phyloP scores from a whole-genome alignment of 2,888 invertebrate genomes.

The Torymus auratus region DNA sequence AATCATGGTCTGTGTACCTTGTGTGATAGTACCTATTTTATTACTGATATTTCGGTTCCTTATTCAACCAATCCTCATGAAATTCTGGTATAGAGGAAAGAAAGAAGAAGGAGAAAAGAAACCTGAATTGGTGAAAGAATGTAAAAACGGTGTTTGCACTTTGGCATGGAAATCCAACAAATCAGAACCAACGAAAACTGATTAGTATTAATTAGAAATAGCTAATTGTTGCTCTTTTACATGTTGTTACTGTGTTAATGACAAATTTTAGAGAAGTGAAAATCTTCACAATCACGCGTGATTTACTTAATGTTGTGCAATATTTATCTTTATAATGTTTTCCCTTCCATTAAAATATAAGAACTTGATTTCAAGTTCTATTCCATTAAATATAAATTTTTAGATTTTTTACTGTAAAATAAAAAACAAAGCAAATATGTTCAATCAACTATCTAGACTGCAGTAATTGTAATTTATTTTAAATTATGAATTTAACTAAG shows the following conservation, averaged over 20 bases:
- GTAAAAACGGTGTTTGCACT: slow-evolving; percentile 72
- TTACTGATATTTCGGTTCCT: slow-evolving; percentile 91
- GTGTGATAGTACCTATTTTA: slow-evolving; percentile 89
- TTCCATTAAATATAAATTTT: background rate
- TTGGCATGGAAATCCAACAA: slow-evolving; percentile 69
- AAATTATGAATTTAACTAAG: slow-evolving; percentile 12
- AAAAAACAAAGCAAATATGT: too few species aligned
- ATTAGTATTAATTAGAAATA: slow-evolving; percentile 44
- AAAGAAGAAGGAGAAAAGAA: slow-evolving; percentile 73
- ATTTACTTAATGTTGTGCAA: background rate
- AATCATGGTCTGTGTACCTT: slow-evolving; percentile 89
- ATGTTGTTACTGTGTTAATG: slow-evolving; percentile 1
- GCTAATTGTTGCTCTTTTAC: slow-evolving; percentile 7
- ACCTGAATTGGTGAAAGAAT: slow-evolving; percentile 70
- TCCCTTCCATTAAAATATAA: background rate
- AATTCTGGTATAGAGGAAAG: slow-evolving; percentile 88
- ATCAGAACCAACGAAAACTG: slow-evolving; percentile 60
- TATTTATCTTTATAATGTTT: too few species aligned
- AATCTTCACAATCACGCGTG: background rate
- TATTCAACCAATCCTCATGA: slow-evolving; percentile 87
- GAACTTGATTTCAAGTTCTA: slow-evolving; percentile 20
- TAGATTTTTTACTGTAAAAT: too few species aligned
- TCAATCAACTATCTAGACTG: too few species aligned
- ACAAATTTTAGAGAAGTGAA: slow-evolving; percentile 21
- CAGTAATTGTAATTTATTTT: slow-evolving; percentile 29